Evolutionary conservation across 2,888 invertebrate genomes (phyloP).

Genomic region (Fabriciana adippe): DNA sequence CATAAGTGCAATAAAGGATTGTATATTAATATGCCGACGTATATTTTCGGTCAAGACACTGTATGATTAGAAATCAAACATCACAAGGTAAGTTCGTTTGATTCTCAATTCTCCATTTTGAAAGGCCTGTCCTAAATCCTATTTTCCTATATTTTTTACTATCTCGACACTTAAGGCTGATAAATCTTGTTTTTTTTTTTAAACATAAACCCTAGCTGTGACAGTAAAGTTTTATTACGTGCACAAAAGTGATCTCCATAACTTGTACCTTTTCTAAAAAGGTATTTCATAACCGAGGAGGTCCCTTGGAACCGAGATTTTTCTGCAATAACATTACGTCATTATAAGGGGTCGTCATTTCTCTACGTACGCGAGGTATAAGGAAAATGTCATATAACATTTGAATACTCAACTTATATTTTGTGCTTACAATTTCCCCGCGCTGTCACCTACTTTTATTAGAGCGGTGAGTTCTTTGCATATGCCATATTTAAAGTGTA

Average conservation of each 20-base stretch:
- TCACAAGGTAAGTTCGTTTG: too few relatives aligned
- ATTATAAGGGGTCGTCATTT: slow-evolving; percentile 18
- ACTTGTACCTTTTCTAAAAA: slow-evolving; percentile 15
- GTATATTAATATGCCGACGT: too few relatives aligned
- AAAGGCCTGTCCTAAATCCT: too few relatives aligned
- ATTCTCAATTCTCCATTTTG: too few relatives aligned
- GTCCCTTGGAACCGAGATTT: slow-evolving; percentile 15
- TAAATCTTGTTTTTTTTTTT: neutral
- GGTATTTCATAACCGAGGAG: slow-evolving; percentile 17
- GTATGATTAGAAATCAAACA: too few relatives aligned
- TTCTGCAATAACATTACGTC: slow-evolving; percentile 22
- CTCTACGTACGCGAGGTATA: slow-evolving; percentile 1
- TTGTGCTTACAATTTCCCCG: slow-evolving; percentile 9
- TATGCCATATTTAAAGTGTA: too few relatives aligned
- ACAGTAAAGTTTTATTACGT: slow-evolving; percentile 2
- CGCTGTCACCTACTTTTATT: neutral
- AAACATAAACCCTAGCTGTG: neutral
- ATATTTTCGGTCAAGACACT: too few relatives aligned
- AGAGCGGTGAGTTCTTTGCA: too few relatives aligned
- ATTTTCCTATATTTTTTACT: too few relatives aligned
- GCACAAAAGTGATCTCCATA: slow-evolving; percentile 14
- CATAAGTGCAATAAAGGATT: too few relatives aligned
- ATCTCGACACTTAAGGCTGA: too few relatives aligned
- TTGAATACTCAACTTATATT: slow-evolving; percentile 15
- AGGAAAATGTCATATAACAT: slow-evolving; percentile 20